Evolutionary conservation across 2,888 invertebrate genomes (phyloP), one percentile per base, ranked within the genome.

Genomic region (Pollenia angustigena): DNA sequence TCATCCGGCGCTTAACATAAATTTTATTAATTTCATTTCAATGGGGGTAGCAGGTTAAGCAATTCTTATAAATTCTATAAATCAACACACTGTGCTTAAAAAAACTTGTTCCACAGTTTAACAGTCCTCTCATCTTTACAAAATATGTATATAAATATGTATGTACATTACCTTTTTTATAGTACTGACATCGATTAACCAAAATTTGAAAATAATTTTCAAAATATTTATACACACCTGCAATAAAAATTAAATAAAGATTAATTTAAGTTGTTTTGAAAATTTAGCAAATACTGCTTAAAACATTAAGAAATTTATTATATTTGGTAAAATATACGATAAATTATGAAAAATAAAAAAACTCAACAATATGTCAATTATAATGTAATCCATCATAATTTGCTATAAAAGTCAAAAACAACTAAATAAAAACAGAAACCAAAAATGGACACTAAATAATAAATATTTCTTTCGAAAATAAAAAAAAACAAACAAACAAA

Each of bases 341-440:
- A 81, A 87, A 87, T 87, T 68, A 81, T 71, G 62, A 75, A 85
- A 79, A 23, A 23, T 18, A 23, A 64, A 40, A 84, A 74, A 81
- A 78, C 60, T 78, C 68, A 69, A 74, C 81, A 87, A 87, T 81
- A 81, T 84, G 84, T 87, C 87, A 87, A 74, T 78, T 56, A 52
- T 74, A 87, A 78, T 81, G 69, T 56, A 87, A 84, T 87, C 64
- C 74, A 78, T 87, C 84, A 87, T 87, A 87, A 87, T 84, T 87
- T 87, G 84, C 84, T 74, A 64, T 71, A 64, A 42, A 60, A 69
- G 56, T 32, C 40, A 75, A 14, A 64, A 81, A 16, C 18, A 58
- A 46, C 8, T 44, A 60, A 52, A 42, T 12, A 72, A 40, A 12
- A 56, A 54, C 8, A 64, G 10, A 44, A 74, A 62, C 68, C 81